Evolutionary conservation across 2,888 invertebrate species (phyloP), one percentile per base, ranked within the genome.

Genomic region (Macroteleia sp.): DNA sequence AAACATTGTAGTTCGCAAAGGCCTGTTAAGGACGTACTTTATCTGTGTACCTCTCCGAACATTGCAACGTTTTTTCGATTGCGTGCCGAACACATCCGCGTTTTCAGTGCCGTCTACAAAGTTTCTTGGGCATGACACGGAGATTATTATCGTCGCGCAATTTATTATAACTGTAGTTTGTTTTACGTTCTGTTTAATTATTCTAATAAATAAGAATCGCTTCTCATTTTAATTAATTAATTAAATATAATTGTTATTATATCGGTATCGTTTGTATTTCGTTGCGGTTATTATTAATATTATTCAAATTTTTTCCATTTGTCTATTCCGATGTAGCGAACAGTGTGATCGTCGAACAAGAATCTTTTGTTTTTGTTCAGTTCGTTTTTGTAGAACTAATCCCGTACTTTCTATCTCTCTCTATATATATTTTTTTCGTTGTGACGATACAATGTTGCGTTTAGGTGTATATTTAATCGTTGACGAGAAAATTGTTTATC

Each of bases 11-110:
- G 73, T 76, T 79, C 73, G 70, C 74, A 76, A 81, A 81, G 82
- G 82, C 82, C 82, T 81, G 82, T 81, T 80, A 75, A 81, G 79
- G 78, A 81, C 80, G 78, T 78, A 78, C 69, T 78, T 77, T 80
- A 76, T 82, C 76, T 81, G 62, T 67, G 71, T 76, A 61, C 66
- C 57, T 75, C 44, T 75, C 52, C 39, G 71, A 71, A 56, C 48
- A 64, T 48, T 62, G 44, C 57, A 66, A 67, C 32, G 19, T 62
- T 70, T 41, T 74, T 57, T 44, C 59, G 28, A 59, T 73, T 64
- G 69, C 69, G 57, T 59, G 71, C 52, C 39, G 59, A 67, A 20
- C 41, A 59, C 64, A n/a, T 36, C 42, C 54, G 57, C 62, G 74
- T 67, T 66, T 70, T 50, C 56, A 32, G 30, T 32, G 50, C n/a